A percentile compares a stretch with the other conserved stretches of the same genome.
Conservation (phyloP, 2,888 invertebrate genomes). For the Glyphotaelius pellucidus region DNA sequence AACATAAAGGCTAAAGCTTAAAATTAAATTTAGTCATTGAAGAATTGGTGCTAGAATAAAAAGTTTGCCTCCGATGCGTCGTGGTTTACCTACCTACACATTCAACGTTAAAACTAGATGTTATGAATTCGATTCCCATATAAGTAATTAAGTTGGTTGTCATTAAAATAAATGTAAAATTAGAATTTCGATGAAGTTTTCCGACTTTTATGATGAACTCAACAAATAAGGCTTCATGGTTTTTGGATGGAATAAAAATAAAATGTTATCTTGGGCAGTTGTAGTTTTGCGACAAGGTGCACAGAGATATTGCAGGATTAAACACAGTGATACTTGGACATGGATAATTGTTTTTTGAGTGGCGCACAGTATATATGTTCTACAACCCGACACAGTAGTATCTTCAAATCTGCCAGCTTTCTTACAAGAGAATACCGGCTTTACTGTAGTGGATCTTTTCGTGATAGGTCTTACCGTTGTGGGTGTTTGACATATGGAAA, state of each 20-base stretch:
- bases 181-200: neutral
- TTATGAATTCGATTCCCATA: neutral
- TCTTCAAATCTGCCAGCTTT: conserved; percentile 50
- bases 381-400: conserved; percentile 44
- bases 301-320: neutral
- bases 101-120: neutral
- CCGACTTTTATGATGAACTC: neutral
- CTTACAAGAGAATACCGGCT: conserved; percentile 31
- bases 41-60: neutral
- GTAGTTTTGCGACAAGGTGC: neutral
- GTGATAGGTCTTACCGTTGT: neutral
- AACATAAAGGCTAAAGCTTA: neutral
- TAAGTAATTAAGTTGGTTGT: neutral
- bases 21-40: neutral
- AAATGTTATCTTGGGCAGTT: neutral
- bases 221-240: neutral
- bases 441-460: conserved; percentile 5
- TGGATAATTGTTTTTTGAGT: neutral
- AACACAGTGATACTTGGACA: conserved; percentile 24
- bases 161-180: neutral
- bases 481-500: neutral
- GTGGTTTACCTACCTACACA: neutral
- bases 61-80: neutral
- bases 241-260: neutral
- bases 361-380: conserved; percentile 52